A percentile compares a stretch with the other conserved stretches of the same genome.
Conservation (phyloP, 2,113 vertebrate genomes). For the Henicopernis longicauda region DNA sequence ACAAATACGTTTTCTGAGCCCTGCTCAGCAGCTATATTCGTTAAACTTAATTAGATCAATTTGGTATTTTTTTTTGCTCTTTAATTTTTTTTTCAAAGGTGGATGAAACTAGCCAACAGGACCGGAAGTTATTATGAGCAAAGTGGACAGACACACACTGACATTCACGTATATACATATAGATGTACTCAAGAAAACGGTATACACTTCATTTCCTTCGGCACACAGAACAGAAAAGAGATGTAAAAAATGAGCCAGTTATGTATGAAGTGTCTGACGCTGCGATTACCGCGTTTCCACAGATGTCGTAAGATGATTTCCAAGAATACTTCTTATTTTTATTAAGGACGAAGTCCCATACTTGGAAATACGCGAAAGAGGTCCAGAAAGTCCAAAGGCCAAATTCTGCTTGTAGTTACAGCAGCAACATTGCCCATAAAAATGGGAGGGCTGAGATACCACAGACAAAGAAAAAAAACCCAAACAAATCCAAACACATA, state of each 20-base stretch:
- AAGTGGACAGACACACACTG: not conserved
- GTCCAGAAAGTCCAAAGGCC: not conserved
- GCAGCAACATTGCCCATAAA: not conserved
- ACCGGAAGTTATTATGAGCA: not conserved
- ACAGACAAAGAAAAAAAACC: not conserved
- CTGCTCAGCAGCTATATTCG: not conserved
- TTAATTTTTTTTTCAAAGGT: not conserved
- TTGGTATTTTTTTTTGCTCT: not conserved
- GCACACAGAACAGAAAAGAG: not conserved
- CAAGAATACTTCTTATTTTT: not conserved
- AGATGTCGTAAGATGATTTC: not conserved
- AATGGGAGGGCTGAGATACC: not conserved
- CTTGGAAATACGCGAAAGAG: not conserved
- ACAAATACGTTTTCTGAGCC: not conserved
- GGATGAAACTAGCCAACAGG: not conserved
- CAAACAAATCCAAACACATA: not conserved
- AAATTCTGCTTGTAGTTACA: not conserved
- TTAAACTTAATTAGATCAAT: not conserved
- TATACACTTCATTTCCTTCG: not conserved
- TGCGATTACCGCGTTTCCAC: not conserved
- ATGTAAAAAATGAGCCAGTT: not conserved
- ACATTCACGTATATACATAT: accelerated
- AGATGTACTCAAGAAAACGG: not conserved
- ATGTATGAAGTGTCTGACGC: not conserved
- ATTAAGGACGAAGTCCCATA: not conserved